Evolutionary conservation across 1,140 invertebrate species (phyloP).

Genomic region (Neoseiulus cucumeris): DNA sequence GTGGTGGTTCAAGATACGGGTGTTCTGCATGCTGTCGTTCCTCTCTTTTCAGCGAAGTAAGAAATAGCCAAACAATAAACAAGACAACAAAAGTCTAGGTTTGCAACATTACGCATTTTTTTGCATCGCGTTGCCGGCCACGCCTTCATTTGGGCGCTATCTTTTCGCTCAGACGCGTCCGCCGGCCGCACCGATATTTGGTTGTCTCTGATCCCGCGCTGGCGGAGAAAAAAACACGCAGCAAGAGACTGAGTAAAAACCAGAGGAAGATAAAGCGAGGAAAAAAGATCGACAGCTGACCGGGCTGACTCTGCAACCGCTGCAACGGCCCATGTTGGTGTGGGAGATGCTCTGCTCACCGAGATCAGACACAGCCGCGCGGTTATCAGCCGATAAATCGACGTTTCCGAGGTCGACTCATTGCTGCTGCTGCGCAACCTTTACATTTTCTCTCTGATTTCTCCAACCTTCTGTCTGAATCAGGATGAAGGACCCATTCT

Average conservation of each 20-base stretch:
- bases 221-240: neutral
- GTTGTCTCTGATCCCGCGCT: neutral
- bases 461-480: neutral
- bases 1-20: neutral
- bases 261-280: neutral
- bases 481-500: neutral
- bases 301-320: too few relatives aligned
- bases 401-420: neutral
- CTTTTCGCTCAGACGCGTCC: conserved; percentile 3
- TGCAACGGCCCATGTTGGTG: too few relatives aligned
- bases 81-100: neutral
- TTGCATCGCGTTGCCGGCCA: neutral
- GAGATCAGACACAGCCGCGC: too few relatives aligned
- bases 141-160: neutral
- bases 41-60: neutral
- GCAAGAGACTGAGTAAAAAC: neutral
- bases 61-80: neutral
- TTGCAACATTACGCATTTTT: neutral
- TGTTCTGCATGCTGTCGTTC: neutral
- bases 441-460: neutral
- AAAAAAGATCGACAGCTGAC: neutral
- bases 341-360: too few relatives aligned
- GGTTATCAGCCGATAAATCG: neutral
- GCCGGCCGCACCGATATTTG: neutral
- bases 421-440: neutral